Evolutionary conservation across 2,797 vertebrate genomes (phyloP), one percentile per base, ranked within the genome.

Genomic region (Diplodus sargus): DNA sequence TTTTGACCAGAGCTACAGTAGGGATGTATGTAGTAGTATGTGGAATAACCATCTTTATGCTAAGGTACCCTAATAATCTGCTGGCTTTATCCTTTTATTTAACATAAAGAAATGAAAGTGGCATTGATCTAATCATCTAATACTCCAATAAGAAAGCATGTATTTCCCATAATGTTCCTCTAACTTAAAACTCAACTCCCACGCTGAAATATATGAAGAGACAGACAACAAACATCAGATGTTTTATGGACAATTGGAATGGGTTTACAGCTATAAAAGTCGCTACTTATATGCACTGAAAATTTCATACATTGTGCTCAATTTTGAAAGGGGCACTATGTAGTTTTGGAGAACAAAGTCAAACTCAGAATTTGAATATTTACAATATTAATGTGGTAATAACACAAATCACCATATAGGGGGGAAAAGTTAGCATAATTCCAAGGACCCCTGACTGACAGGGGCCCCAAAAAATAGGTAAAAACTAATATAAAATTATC

Each of bases 181-280:
- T 16, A 66, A 58, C 28, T n/a, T 75, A 4, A 67, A 59, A 75
- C 18, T 28, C 20, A 58, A 74, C 28, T 20, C 28, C 42, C 15
- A 15, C n/a, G 12, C 54, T 42, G 20, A 59, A 42, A 51, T 30
- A 66, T 18, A 20, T 57, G n/a, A 65, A 74, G 52, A 45, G 17
- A 57, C 49, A 42, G n/a, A 42, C 20, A 18, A 25, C 12, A 65
- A 49, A 12, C 15, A 43, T 43, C 30, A 59, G 7, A 42, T 57
- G 43, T 57, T 70, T 15, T 22, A 39, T 52, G 11, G 39, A 54
- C 56, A 67, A 34, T 42, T 76, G 61, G 48, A 76, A 75, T 28
- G 14, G 28, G 42, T 70, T 65, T 57, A 59, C 22, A 5, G 25
- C 39, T 66, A 59, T 60, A 14, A 28, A 79, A 61, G 59, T 15